These are phyloP conservation scores for Lobophora halterata DNA, from an alignment of 2,888 invertebrate species.

Conservation along the genomic window DNA sequence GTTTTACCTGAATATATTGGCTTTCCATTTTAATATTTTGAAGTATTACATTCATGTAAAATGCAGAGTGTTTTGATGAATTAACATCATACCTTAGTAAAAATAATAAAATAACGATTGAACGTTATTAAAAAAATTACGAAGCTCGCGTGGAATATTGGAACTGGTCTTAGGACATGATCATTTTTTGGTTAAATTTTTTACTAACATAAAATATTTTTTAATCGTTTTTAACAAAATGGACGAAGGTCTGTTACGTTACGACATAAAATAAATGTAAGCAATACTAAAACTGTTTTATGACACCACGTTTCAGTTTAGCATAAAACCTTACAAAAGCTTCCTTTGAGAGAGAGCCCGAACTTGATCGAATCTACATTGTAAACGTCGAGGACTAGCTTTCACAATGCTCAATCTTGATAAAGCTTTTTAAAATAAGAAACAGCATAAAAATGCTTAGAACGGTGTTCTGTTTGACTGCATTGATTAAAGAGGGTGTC, in stretches of 20 bases:
- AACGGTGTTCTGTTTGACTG: no score
- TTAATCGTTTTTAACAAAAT: background rate
- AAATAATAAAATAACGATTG: no score
- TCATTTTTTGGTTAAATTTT: no score
- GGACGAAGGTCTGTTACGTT: constrained; percentile 9
- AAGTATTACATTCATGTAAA: no score
- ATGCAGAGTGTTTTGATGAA: no score
- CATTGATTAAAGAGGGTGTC: no score
- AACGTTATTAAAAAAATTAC: no score
- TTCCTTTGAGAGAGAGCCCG: constrained; percentile 23
- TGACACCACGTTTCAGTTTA: constrained; percentile 27
- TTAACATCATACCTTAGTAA: no score
- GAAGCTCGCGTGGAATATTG: no score
- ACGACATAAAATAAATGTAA: constrained; percentile 10
- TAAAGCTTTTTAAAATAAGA: constrained; percentile 17
- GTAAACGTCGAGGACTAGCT: constrained; percentile 23
- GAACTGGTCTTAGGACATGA: no score
- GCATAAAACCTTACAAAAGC: constrained; percentile 27
- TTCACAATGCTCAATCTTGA: constrained; percentile 15
- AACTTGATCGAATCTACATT: constrained; percentile 31
- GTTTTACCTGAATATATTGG: constrained; percentile 21
- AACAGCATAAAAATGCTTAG: background rate
- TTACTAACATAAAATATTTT: no score
- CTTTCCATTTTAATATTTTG: background rate
- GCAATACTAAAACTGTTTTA: constrained; percentile 20